Conservation (phyloP, 2,113 vertebrate genomes). For the Mus spicilegus region DNA sequence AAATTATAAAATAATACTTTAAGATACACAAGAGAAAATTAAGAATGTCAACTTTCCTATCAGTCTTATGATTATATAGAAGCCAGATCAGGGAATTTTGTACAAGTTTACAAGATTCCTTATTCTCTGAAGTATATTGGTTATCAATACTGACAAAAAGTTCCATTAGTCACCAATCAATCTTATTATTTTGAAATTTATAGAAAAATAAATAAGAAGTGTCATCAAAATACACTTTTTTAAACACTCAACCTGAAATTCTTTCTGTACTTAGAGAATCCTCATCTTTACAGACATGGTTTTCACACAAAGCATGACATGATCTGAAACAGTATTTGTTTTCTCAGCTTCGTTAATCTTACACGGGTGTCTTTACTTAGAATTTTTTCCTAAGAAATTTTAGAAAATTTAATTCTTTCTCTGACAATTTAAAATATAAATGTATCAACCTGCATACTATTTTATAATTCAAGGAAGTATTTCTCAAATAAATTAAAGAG, state of each 20-base stretch:
- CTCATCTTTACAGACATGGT: background rate
- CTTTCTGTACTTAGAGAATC: background rate
- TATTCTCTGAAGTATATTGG: background rate
- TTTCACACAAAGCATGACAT: background rate
- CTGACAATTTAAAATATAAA: background rate
- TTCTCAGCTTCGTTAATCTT: background rate
- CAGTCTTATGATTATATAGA: background rate
- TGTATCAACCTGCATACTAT: background rate
- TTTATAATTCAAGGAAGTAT: background rate
- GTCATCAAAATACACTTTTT: background rate
- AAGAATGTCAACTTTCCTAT: background rate
- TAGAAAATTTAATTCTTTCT: background rate
- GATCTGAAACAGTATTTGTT: background rate
- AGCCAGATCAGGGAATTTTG: background rate
- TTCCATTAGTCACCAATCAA: background rate
- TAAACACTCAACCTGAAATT: background rate
- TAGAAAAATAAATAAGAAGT: background rate
- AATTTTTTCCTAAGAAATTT: background rate
- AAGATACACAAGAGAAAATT: background rate
- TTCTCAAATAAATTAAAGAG: background rate
- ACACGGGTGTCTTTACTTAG: background rate
- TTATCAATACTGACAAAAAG: background rate
- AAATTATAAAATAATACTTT: background rate
- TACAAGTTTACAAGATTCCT: background rate
- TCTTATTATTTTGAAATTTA: background rate